phyloP scores from a whole-genome alignment of 2,888 invertebrate genomes.

The Nesidiocoris tenuis region DNA sequence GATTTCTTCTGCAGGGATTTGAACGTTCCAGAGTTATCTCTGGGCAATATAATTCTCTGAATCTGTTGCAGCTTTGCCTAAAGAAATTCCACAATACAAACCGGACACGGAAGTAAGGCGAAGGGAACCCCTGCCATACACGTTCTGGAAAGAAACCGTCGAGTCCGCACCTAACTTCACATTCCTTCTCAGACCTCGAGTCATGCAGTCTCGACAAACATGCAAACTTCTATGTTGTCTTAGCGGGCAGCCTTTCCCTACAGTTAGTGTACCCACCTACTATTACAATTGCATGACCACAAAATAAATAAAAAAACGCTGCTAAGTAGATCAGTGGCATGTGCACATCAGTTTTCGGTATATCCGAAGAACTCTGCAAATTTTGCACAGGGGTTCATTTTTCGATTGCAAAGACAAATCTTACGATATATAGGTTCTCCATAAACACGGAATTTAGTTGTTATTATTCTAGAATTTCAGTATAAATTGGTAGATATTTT shows the following conservation, averaged over 20 bases:
- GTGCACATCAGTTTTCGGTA: too few species aligned
- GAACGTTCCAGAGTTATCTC: too few species aligned
- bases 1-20: not conserved
- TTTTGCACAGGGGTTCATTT: too few species aligned
- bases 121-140: conserved; percentile 79
- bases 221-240: conserved; percentile 98
- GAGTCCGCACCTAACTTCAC: conserved; percentile 95
- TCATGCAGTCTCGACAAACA: conserved; percentile 93
- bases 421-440: too few species aligned
- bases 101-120: conserved; percentile 70
- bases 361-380: too few species aligned
- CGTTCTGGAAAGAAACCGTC: conserved; percentile 88
- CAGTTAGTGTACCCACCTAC: conserved; percentile 69
- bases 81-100: conserved; percentile 66
- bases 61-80: conserved; percentile 66
- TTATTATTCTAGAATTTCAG: too few species aligned
- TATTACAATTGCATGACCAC: too few species aligned
- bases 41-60: not conserved
- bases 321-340: too few species aligned
- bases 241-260: conserved; percentile 90
- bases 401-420: too few species aligned
- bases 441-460: too few species aligned
- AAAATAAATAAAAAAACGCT: too few species aligned
- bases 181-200: conserved; percentile 96
- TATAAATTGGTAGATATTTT: too few species aligned